Percentiles rank a stretch among this genome's conserved stretches.
phyloP scores from a whole-genome alignment of 2,888 invertebrate genomes.

The Corbicula japonica region DNA sequence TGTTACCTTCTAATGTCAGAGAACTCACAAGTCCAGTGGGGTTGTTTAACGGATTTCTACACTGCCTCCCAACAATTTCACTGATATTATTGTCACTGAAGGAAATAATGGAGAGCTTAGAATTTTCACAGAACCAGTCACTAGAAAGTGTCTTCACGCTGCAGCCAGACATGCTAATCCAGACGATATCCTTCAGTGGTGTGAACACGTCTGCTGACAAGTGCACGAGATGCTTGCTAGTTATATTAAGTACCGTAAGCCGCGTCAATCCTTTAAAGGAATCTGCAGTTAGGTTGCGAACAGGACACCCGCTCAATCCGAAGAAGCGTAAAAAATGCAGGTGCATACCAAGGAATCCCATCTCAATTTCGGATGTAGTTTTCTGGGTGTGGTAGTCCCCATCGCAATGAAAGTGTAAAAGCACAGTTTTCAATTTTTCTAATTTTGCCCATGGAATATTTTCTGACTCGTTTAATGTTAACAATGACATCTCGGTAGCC shows the following conservation, averaged over 20 bases:
- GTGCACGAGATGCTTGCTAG: neutral
- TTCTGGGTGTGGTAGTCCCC: conserved; percentile 5
- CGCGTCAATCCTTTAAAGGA: conserved; percentile 3
- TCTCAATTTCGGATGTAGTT: conserved; percentile 12
- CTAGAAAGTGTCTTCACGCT: conserved; percentile 8
- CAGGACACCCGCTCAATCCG: neutral
- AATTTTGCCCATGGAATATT: conserved; percentile 9
- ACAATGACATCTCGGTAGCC: neutral
- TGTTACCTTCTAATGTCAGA: conserved; percentile 13
- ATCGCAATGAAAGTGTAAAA: neutral
- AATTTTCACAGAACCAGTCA: conserved; percentile 16
- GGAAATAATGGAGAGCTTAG: neutral
- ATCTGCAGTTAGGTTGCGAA: neutral
- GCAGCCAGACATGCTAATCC: neutral
- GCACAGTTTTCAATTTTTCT: neutral
- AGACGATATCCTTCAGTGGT: neutral
- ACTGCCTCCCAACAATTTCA: neutral
- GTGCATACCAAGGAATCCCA: conserved; percentile 11
- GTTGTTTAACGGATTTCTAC: neutral
- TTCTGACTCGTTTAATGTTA: neutral
- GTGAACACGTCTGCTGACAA: conserved; percentile 3
- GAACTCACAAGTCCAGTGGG: conserved; percentile 16
- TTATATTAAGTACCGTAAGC: neutral
- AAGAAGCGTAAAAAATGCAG: conserved; percentile 5
- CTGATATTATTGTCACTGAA: conserved; percentile 15